Base-by-base conservation (phyloP, 35 echinoderm and acorn worm species). In the Diadema setosum region DNA sequence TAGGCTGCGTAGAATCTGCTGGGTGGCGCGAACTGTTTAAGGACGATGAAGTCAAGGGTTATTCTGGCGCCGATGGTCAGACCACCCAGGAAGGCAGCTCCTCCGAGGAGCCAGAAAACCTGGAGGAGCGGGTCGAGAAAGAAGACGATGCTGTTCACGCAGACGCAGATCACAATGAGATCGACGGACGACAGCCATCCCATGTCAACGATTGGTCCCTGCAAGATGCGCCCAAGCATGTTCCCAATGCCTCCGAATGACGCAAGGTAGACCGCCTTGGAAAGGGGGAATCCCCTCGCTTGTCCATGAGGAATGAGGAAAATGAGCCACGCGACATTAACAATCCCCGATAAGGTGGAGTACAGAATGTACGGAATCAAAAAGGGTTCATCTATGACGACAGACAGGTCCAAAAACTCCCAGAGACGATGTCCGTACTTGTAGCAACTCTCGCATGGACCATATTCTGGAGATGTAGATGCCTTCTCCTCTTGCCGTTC, bases 241-340 rank as follows among this genome's bases (percentile, higher is more conserved):
- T 69, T 87, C 2, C 85, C 85, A 15, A 87, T 29, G 5, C 85
- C 85, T 65, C 85, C 85, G 4, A 23, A 65, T 3, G 85, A 32
- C 15, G 85, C 42, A 24, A 87, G 32, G 63, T 74, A 87, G 15
- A 46, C 64, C 5, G 85, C 85, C 16, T 27, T 24, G 3, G 27
- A 48, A 2, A 36, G 40, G 49, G 15, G 32, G 23, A 87, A 48
- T 18, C 85, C 85, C 56, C 65, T 87, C 5, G 85, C 41, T 46
- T 49, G 31, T 2, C 61, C 65, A 48, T 87, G 85, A 75, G 85
- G 85, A 74, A 87, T 48, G 39, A 87, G 85, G 17, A 46, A 87
- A 16, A 87, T 33, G 18, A 87, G 42, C 85, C 85, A 87, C 18
- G 85, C 23, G 6, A 23, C 25, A 40, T 41, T 46, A 5, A 70